Conservation (phyloP, 2,888 invertebrate genomes). For the Galerucella pusilla region DNA sequence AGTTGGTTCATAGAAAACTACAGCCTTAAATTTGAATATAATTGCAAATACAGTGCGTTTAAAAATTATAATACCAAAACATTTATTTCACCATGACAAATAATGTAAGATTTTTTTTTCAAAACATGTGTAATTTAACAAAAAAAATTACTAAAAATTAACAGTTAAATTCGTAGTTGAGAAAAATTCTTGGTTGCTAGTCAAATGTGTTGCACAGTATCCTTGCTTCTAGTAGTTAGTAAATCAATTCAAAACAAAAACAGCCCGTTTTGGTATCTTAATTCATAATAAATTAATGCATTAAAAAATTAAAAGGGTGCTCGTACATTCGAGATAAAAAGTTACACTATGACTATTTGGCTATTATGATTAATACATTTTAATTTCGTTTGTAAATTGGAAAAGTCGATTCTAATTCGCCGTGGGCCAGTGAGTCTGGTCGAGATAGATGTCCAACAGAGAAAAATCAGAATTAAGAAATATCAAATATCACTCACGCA, state of each 20-base stretch:
- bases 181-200: too few species aligned
- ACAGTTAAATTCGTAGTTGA: too few species aligned
- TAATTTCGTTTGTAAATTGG: not conserved
- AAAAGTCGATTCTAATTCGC: not conserved
- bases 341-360: not conserved
- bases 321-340: not conserved
- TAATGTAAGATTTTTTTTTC: too few species aligned
- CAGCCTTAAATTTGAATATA: too few species aligned
- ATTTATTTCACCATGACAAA: too few species aligned
- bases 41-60: too few species aligned
- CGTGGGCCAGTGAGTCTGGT: slow-evolving; percentile 30
- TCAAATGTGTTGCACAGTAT: not conserved
- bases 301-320: not conserved
- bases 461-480: slow-evolving; percentile 54
- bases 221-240: not conserved
- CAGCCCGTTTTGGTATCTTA: not conserved
- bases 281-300: not conserved
- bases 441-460: slow-evolving; percentile 50
- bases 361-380: not conserved
- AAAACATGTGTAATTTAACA: too few species aligned
- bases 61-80: not conserved
- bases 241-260: not conserved
- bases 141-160: too few species aligned
- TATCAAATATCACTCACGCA: slow-evolving; percentile 48
- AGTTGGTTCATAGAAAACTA: too few species aligned